Evolutionary conservation across 2,797 vertebrate genomes (phyloP).

Genomic region (Nasua narica): DNA sequence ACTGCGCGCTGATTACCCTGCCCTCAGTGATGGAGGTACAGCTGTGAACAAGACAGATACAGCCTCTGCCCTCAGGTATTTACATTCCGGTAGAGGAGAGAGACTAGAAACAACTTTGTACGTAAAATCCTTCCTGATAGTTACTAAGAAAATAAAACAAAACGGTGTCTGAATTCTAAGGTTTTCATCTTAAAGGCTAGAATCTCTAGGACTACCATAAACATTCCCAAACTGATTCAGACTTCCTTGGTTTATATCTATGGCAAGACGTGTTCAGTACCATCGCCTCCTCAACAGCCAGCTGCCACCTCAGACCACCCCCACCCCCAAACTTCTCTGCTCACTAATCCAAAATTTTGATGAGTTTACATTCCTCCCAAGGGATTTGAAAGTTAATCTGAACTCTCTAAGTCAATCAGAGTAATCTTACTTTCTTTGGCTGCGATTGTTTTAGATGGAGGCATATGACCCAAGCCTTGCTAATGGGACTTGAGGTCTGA

Average conservation of each 20-base stretch:
- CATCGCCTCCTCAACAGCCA: neutral
- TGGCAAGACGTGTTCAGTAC: neutral
- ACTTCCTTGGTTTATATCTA: neutral
- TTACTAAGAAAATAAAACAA: constrained; percentile 11
- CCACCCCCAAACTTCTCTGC: neutral
- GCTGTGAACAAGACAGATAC: neutral
- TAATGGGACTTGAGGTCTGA: neutral
- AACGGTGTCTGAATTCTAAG: neutral
- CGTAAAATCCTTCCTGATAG: neutral
- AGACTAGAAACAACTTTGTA: neutral
- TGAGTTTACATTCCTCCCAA: neutral
- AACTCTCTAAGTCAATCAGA: neutral
- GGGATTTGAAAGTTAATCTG: neutral
- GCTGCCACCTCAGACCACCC: neutral
- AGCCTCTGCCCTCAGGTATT: neutral
- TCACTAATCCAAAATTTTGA: neutral
- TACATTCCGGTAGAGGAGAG: neutral
- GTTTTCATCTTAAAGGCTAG: neutral
- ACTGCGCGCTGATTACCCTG: neutral
- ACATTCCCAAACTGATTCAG: neutral
- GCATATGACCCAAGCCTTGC: neutral
- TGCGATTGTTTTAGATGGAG: neutral
- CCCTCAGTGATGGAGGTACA: neutral
- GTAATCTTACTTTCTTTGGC: neutral
- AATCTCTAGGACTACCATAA: neutral